phyloP scores from a whole-genome alignment of 2,797 vertebrate species.

The Phylloscopus collybita region DNA sequence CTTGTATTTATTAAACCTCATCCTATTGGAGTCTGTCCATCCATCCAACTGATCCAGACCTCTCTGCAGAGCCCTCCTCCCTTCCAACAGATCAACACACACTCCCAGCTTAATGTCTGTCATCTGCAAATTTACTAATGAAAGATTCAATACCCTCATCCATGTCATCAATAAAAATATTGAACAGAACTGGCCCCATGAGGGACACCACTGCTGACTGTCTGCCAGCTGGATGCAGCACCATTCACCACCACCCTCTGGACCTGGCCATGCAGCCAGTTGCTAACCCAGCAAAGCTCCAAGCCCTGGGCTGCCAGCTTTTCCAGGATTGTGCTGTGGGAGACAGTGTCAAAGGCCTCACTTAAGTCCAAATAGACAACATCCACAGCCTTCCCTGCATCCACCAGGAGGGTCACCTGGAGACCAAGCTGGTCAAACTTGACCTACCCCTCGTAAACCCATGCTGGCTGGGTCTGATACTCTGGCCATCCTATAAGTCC shows the following conservation, averaged over 20 bases:
- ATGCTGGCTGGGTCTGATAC: not conserved
- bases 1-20: not conserved
- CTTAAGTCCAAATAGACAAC: not conserved
- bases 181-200: not conserved
- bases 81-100: fast-evolving
- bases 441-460: too few relatives aligned
- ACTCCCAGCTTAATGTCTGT: not conserved
- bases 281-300: not conserved
- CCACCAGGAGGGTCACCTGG: fast-evolving
- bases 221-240: not conserved
- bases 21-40: not conserved
- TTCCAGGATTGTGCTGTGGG: not conserved
- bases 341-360: not conserved
- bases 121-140: not conserved
- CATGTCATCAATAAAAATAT: not conserved
- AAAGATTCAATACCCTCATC: too few relatives aligned
- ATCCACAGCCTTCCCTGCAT: not conserved
- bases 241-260: fast-evolving
- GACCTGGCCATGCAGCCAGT: fast-evolving
- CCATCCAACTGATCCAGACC: not conserved
- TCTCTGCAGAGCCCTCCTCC: not conserved
- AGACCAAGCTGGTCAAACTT: fast-evolving
- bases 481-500: not conserved
- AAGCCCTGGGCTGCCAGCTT: not conserved
- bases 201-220: not conserved